phyloP scores from a whole-genome alignment of 64 coral and sea anemone genomes.

The Actinia equina region DNA sequence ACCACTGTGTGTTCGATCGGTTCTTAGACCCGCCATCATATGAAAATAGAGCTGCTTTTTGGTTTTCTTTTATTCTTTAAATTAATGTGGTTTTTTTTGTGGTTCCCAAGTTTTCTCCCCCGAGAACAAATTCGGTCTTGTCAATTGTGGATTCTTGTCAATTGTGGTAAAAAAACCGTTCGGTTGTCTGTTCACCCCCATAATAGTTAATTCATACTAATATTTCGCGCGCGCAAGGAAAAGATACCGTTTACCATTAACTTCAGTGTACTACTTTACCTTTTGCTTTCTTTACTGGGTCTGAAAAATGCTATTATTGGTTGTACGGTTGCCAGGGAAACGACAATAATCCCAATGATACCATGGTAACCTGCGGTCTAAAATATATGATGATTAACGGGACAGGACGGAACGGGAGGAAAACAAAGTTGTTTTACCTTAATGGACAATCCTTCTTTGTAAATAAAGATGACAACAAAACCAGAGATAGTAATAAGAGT shows the following conservation, averaged over 20 bases:
- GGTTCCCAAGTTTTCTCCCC: too few species aligned
- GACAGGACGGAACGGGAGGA: not conserved
- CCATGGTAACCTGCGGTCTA: conserved; percentile 32
- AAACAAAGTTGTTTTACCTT: not conserved
- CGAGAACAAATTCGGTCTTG: too few species aligned
- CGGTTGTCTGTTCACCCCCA: too few species aligned
- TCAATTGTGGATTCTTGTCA: too few species aligned
- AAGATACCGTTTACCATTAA: too few species aligned
- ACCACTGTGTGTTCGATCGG: too few species aligned
- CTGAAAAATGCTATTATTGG: conserved; percentile 72
- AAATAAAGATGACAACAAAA: conserved; percentile 25
- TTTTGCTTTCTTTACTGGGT: conserved; percentile 57
- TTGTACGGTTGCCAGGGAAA: conserved; percentile 51
- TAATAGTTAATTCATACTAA: too few species aligned
- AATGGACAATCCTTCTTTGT: conserved; percentile 28
- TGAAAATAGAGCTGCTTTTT: too few species aligned
- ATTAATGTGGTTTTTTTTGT: too few species aligned
- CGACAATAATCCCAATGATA: conserved; percentile 57
- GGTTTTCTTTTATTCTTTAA: too few species aligned
- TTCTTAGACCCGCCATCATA: too few species aligned
- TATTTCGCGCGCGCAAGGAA: not conserved
- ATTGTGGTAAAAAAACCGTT: too few species aligned
- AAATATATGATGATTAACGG: not conserved
- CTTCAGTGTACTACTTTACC: conserved; percentile 8
- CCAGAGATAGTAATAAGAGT: conserved; percentile 15